Evolutionary conservation across 2,113 vertebrate genomes (phyloP).

Genomic region (Phaetusa simplex): DNA sequence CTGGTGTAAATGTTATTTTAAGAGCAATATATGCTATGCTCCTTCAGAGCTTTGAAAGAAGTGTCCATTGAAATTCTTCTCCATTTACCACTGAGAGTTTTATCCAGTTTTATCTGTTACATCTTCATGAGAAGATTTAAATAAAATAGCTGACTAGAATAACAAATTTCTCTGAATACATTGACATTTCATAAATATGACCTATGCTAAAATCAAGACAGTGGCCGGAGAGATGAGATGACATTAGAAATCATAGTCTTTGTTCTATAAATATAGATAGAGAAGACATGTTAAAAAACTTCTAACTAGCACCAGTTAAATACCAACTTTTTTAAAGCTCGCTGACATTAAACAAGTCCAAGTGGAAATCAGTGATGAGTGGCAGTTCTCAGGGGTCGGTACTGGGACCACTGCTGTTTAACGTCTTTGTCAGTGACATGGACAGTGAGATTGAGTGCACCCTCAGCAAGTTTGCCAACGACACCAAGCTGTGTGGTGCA

Average conservation of each 20-base stretch:
- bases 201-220: conserved; percentile 32
- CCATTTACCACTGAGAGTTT: not conserved
- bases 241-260: not conserved
- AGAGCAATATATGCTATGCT: not conserved
- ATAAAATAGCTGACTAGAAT: conserved; percentile 5
- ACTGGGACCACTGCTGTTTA: not conserved
- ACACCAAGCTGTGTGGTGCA: not conserved
- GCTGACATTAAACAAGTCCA: not conserved
- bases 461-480: not conserved
- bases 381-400: not conserved
- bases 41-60: not conserved
- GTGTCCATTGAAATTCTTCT: not conserved
- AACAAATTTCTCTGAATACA: conserved; percentile 6
- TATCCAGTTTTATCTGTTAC: not conserved
- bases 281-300: not conserved
- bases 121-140: conserved; percentile 31
- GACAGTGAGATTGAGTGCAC: not conserved
- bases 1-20: not conserved
- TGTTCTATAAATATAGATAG: conserved; percentile 5
- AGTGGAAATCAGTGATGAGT: not conserved
- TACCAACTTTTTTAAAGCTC: not conserved
- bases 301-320: conserved; percentile 9
- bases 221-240: not conserved
- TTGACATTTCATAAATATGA: conserved; percentile 49
- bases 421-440: not conserved